A percentile compares a stretch with the other conserved stretches of the same genome.
Conservation (phyloP, 2,113 vertebrate species). For the Neogale vison region DNA sequence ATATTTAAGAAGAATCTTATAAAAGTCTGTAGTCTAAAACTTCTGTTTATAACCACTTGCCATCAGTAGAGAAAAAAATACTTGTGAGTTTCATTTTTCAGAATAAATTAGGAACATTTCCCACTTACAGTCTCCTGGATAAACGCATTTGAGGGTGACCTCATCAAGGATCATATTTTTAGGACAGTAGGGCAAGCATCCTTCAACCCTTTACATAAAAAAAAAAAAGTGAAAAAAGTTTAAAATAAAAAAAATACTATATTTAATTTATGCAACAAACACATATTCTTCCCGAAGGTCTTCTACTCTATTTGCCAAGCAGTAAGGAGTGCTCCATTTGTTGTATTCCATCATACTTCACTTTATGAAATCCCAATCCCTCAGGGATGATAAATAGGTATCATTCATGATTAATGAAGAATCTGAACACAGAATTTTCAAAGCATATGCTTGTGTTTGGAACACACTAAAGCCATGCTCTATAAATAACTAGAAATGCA, state of each 20-base stretch:
- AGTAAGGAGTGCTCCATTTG: not conserved
- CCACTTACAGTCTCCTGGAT: slow-evolving; percentile 96
- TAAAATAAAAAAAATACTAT: not conserved
- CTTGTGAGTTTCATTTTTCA: not conserved
- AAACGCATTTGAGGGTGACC: slow-evolving; percentile 95
- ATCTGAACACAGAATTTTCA: not conserved
- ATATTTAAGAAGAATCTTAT: not conserved
- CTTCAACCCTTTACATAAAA: slow-evolving; percentile 91
- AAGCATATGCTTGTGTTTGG: not conserved
- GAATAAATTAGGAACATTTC: slow-evolving; percentile 6
- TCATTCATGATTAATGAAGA: not conserved
- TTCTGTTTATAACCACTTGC: not conserved
- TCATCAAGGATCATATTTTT: slow-evolving; percentile 97
- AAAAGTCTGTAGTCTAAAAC: not conserved
- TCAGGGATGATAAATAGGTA: not conserved
- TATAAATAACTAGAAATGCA: not conserved
- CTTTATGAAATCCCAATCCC: not conserved
- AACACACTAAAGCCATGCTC: not conserved
- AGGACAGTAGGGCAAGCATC: slow-evolving; percentile 96
- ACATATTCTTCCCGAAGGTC: not conserved
- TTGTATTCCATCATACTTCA: not conserved
- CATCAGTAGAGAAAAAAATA: not conserved
- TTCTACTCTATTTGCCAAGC: not conserved
- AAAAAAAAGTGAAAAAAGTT: not conserved
- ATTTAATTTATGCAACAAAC: not conserved